Percentiles rank a stretch among this genome's conserved stretches.
Evolutionary conservation across 2,888 invertebrate species (phyloP).

Genomic region (Hanleya hanleyi): DNA sequence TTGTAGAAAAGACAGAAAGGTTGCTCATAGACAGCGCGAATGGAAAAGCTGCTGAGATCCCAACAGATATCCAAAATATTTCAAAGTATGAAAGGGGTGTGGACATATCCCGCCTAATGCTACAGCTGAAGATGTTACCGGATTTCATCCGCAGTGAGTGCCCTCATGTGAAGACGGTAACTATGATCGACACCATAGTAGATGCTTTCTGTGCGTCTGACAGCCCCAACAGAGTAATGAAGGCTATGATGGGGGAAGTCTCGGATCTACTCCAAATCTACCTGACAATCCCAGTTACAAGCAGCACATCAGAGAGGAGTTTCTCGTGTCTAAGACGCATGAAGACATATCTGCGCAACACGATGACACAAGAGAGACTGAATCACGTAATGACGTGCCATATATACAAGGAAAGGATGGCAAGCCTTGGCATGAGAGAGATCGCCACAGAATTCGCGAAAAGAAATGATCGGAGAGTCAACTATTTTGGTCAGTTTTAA

Average conservation of each 20-base stretch:
- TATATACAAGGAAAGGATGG: slow-evolving; percentile 3
- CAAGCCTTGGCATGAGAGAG: neutral
- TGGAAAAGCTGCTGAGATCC: slow-evolving; percentile 11
- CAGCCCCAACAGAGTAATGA: slow-evolving; percentile 1
- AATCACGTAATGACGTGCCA: slow-evolving; percentile 18
- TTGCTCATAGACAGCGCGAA: slow-evolving; percentile 21
- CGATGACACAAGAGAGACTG: slow-evolving; percentile 16
- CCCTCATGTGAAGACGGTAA: slow-evolving; percentile 10
- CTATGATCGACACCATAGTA: slow-evolving; percentile 14
- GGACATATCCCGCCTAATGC: slow-evolving; percentile 4
- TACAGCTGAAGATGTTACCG: slow-evolving; percentile 12
- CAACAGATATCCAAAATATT: slow-evolving; percentile 9
- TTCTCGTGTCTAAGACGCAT: slow-evolving; percentile 14
- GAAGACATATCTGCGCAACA: slow-evolving; percentile 26
- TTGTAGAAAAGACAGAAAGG: slow-evolving; percentile 17
- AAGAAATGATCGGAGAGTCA: too few relatives aligned
- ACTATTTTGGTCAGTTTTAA: too few relatives aligned
- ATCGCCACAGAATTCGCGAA: neutral
- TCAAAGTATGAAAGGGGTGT: slow-evolving; percentile 17
- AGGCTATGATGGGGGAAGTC: slow-evolving; percentile 14
- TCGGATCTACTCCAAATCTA: slow-evolving; percentile 10
- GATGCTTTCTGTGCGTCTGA: too few relatives aligned
- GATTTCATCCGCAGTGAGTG: slow-evolving; percentile 12
- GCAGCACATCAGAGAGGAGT: slow-evolving; percentile 14
- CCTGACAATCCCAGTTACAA: slow-evolving; percentile 22